Conservation (phyloP, 2,797 vertebrate species). For the Sebastes vulpes region DNA sequence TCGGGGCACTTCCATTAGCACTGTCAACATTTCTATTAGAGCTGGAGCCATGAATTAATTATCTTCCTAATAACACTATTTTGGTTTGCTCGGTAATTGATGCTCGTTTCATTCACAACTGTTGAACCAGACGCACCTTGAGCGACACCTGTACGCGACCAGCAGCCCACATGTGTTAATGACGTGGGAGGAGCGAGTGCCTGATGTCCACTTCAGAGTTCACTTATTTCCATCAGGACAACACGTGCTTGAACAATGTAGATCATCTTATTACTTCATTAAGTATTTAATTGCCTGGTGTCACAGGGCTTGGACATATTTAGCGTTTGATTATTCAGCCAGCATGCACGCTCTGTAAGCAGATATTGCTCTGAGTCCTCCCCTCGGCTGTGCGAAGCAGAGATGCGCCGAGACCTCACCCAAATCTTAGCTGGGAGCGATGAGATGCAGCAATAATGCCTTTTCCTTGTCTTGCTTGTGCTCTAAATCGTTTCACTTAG, state of each 20-base stretch:
- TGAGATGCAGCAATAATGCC: conserved; percentile 35
- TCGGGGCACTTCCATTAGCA: background rate
- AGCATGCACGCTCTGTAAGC: conserved; percentile 16
- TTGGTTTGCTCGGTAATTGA: background rate
- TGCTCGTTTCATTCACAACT: background rate
- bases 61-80: background rate
- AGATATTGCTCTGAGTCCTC: conserved; percentile 36
- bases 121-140: background rate
- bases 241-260: conserved; percentile 28
- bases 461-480: conserved; percentile 43
- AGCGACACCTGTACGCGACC: background rate
- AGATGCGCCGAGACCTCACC: conserved; percentile 43
- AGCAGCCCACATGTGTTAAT: background rate
- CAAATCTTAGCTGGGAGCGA: conserved; percentile 55
- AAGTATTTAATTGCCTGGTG: conserved; percentile 47
- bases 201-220: conserved; percentile 15
- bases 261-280: conserved; percentile 53
- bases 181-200: background rate
- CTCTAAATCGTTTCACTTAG: conserved; percentile 62
- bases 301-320: conserved; percentile 49
- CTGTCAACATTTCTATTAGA: background rate
- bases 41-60: background rate
- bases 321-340: conserved; percentile 50
- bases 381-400: conserved; percentile 8
- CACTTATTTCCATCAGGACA: conserved; percentile 25